Evolutionary conservation across 1,140 invertebrate genomes (phyloP).

Genomic region (Lepidotrigona ventralis): DNA sequence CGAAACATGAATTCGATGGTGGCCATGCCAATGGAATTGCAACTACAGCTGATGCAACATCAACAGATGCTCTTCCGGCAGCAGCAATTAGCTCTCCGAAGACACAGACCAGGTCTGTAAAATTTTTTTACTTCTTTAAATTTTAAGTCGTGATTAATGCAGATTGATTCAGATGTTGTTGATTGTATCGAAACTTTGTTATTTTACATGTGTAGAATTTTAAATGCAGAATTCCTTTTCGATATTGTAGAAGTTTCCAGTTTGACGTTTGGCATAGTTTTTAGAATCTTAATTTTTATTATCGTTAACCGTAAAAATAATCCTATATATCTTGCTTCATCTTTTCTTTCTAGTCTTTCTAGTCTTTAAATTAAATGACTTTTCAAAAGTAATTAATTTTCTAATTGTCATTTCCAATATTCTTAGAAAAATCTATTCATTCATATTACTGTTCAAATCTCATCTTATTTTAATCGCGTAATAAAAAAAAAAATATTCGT

Average conservation of each 20-base stretch:
- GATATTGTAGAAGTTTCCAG: background rate
- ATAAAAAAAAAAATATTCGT: background rate
- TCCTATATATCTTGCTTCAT: background rate
- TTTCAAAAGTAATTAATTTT: background rate
- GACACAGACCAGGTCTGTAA: conserved; percentile 58
- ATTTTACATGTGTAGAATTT: no score
- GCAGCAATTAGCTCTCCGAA: conserved; percentile 52
- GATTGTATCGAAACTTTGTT: background rate
- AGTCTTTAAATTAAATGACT: background rate
- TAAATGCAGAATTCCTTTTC: background rate
- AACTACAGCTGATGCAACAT: conserved; percentile 56
- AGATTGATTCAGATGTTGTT: no score
- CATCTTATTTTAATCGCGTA: background rate
- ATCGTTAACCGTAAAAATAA: background rate
- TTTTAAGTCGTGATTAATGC: background rate
- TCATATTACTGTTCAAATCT: background rate
- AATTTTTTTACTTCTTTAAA: background rate
- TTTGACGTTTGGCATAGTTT: background rate
- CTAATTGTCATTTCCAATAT: background rate
- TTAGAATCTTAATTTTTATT: background rate
- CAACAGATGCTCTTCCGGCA: conserved; percentile 63
- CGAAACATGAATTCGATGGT: conserved; percentile 23
- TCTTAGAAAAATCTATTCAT: background rate
- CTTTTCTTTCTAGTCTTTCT: background rate
- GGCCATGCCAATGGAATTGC: conserved; percentile 53